Base-by-base conservation (phyloP, 2,797 vertebrate species). In the Jordanella pulchra region DNA sequence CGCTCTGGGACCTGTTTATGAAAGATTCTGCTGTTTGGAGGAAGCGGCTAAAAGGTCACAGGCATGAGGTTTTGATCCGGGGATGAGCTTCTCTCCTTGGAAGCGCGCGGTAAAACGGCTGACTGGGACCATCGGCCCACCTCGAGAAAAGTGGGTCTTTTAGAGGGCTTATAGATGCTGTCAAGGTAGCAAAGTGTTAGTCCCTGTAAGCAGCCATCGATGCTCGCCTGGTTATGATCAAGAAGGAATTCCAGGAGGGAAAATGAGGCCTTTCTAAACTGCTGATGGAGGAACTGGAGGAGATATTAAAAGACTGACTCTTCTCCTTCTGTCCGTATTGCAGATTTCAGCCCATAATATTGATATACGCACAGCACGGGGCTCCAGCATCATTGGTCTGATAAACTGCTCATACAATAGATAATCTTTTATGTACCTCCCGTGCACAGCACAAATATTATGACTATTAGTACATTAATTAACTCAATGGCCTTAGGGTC, bases 381-480 rank as follows among this genome's bases (percentile, higher is more conserved):
- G 89, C 89, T 88, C 78, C n/a, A 78, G 90, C 93, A 94, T 93
- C 93, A 91, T 93, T 90, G 91, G 85, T 76, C 93, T 95, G 94
- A 95, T 93, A 94, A 94, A 95, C 92, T 94, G 93, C 93, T 91
- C 90, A 83, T 89, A 94, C 93, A 94, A 94, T 94, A 94, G 93
- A 94, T 95, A 94, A 95, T 94, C 93, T 95, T 95, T 95, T 94
- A 94, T 94, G 93, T 94, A 94, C 94, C 94, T 93, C 94, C 92
- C 91, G 92, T 93, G 92, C 94, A 94, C 92, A 94, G 94, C 93
- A 94, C 94, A 95, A 95, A 95, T 95, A 95, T 95, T 95, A 95
- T 95, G 91, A 95, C 93, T 95, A 94, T 93, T 94, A 95, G 94
- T 94, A 92, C 94, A 95, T 95, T 95, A 95, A 95, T 95, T 93